Conservation (phyloP, 2,113 vertebrate genomes). For the Phainopepla nitens region DNA sequence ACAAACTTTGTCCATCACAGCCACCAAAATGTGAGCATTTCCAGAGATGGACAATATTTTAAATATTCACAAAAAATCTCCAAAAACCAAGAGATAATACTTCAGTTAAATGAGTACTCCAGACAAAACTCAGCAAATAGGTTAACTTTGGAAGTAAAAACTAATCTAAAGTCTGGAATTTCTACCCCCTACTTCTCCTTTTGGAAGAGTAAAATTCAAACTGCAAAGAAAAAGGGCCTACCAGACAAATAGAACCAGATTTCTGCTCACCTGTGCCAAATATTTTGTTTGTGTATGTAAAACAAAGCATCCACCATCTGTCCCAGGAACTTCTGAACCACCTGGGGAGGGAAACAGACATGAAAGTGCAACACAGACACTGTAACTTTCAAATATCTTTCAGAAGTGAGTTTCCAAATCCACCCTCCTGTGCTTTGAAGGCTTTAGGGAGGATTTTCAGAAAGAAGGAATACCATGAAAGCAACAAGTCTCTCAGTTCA, state of each 20-base stretch:
- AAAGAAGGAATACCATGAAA: background rate
- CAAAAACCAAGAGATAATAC: background rate
- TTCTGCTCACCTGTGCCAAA: constrained; percentile 73
- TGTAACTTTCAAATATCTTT: background rate
- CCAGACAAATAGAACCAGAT: background rate
- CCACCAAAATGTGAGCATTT: background rate
- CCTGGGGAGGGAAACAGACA: constrained; percentile 38
- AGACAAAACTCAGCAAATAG: background rate
- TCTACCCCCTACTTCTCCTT: background rate
- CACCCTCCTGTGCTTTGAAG: background rate
- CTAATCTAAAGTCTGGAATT: background rate
- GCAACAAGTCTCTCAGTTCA: background rate
- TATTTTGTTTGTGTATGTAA: constrained; percentile 67
- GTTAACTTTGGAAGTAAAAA: background rate
- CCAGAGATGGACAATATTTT: background rate
- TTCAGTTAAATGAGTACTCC: background rate
- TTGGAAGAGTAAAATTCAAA: background rate
- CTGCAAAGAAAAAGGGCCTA: background rate
- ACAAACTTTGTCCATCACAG: background rate
- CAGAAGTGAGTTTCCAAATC: background rate
- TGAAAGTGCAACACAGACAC: background rate
- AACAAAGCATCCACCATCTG: constrained; percentile 74
- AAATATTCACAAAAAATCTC: background rate
- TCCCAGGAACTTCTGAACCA: constrained; percentile 66
- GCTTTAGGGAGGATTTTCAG: background rate